Base-by-base conservation (phyloP, 2,797 vertebrate genomes). In the Pteropus rufus region DNA sequence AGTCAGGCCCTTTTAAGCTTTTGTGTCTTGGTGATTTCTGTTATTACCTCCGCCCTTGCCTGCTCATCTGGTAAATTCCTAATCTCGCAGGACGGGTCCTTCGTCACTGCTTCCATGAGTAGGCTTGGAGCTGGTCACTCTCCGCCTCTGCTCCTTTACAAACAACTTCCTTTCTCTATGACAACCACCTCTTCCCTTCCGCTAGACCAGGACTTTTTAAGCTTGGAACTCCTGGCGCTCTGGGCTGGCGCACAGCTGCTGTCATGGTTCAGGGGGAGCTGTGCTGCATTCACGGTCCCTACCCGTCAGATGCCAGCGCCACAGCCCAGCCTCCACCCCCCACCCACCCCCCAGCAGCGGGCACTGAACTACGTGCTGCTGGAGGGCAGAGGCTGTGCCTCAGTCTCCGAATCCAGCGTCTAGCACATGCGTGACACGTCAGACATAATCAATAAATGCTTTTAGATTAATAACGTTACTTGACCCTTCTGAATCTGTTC, bases 251-350 rank as follows among this genome's bases (percentile, higher is more conserved):
- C 62, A 79, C 26, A 24, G n/a, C 8, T 82, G 21, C 10, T 31
- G 62, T 6, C 26, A 10, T 56, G 15, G 4, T 41, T n/a, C 0
- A 29, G 46, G 3, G 26, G 82, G 49, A 67, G 60, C 23, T 52
- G 19, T 60, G 8, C 19, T 16, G 12, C 54, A 49, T 14, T 54
- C 31, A 29, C 3, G 19, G 18, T 67, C 18, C 54, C 65, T 52
- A 75, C 11, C 36, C n/a, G 46, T n/a, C 24, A 81, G 36, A 24
- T 4, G 46, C 1, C 7, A 41, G 14, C 2, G 18, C 23, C 15
- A 5, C 0, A 9, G 0, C 2, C 46, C 15, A 3, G 29, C n/a
- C 19, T 41, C 24, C 2, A 31, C 8, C 7, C 24, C 15, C 36
- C 36, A 36, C 36, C 3, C 36, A 36, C 36, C 1, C 2, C 2